A percentile compares a stretch with the other conserved stretches of the same genome.
These are phyloP conservation scores for Lamproptera curius DNA, from an alignment of 2,888 invertebrate species.

Conservation along the genomic window DNA sequence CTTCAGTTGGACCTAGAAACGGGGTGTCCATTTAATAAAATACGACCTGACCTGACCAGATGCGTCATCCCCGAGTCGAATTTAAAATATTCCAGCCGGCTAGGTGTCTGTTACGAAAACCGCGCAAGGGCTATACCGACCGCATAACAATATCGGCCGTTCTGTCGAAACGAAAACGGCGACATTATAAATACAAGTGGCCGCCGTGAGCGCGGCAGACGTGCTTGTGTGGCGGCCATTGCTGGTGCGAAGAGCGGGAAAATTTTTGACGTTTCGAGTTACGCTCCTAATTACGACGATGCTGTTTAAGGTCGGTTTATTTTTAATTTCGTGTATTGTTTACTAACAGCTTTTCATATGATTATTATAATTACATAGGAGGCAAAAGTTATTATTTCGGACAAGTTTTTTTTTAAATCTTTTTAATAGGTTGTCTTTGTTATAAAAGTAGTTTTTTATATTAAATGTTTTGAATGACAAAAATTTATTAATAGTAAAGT, in stretches of 20 bases:
- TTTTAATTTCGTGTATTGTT: slow-evolving; percentile 24
- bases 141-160: slow-evolving; percentile 63
- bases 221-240: slow-evolving; percentile 53
- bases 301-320: slow-evolving; percentile 68
- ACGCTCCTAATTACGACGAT: slow-evolving; percentile 44
- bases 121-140: slow-evolving; percentile 50
- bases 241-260: slow-evolving; percentile 56
- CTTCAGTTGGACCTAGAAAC: too few relatives aligned
- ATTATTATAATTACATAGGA: too few relatives aligned
- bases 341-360: too few relatives aligned
- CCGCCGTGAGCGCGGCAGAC: slow-evolving; percentile 39
- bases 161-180: slow-evolving; percentile 57
- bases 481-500: too few relatives aligned
- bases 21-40: too few relatives aligned
- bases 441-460: too few relatives aligned
- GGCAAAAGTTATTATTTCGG: too few relatives aligned
- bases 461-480: too few relatives aligned
- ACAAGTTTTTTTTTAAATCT: too few relatives aligned
- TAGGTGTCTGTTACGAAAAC: slow-evolving; percentile 63
- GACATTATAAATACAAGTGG: slow-evolving; percentile 74
- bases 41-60: too few relatives aligned
- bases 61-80: slow-evolving; percentile 28
- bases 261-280: slow-evolving; percentile 51
- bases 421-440: too few relatives aligned
- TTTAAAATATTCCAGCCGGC: slow-evolving; percentile 27